Evolutionary conservation across 2,888 invertebrate species (phyloP).

Genomic region (Autographa pulchrina): DNA sequence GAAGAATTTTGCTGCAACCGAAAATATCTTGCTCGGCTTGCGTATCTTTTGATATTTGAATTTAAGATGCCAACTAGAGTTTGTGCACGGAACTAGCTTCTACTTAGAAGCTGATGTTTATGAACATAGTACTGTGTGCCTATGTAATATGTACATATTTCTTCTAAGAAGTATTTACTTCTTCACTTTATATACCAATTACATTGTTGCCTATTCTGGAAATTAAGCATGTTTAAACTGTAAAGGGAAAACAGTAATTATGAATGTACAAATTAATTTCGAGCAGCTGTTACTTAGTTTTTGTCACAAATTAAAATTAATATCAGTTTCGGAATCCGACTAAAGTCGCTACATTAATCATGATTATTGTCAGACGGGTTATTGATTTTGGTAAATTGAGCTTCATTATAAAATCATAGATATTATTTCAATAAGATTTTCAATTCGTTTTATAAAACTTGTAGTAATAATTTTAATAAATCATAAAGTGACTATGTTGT

Average conservation of each 20-base stretch:
- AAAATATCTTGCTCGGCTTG: conserved; percentile 63
- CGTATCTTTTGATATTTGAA: conserved; percentile 49
- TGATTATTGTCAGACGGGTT: conserved; percentile 47
- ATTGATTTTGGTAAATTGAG: conserved; percentile 36
- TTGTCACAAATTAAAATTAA: conserved; percentile 58
- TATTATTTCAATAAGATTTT: neutral
- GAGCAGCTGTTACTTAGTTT: conserved; percentile 37
- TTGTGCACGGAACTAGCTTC: conserved; percentile 17
- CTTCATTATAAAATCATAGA: conserved; percentile 16
- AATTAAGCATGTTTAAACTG: neutral
- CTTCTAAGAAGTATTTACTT: neutral
- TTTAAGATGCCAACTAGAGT: conserved; percentile 23
- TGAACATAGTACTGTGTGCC: neutral
- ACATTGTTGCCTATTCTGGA: no score
- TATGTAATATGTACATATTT: neutral
- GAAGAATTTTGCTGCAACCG: conserved; percentile 61
- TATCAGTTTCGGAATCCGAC: conserved; percentile 47
- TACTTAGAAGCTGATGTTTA: neutral
- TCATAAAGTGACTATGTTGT: no score
- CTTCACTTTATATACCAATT: no score
- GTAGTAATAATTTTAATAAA: no score
- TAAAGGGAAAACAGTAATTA: neutral
- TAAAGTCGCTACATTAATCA: conserved; percentile 55
- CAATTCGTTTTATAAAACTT: neutral
- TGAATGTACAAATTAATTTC: conserved; percentile 26